Conservation (phyloP, 2,888 invertebrate species). For the Cinara cedri region DNA sequence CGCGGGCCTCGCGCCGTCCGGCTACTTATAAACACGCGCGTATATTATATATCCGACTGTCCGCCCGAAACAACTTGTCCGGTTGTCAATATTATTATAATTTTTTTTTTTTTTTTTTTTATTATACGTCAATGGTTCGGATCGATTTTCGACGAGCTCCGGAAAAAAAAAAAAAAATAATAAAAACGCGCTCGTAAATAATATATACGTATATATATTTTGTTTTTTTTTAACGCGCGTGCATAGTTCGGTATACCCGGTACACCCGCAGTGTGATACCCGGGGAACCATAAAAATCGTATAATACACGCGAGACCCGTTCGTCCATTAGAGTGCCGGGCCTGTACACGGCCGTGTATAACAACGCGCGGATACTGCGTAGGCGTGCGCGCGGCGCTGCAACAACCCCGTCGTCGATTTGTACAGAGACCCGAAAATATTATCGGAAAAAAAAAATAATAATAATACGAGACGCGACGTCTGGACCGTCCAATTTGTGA, state of each 20-base stretch:
- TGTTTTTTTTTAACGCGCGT: no score
- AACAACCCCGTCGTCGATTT: constrained; percentile 14
- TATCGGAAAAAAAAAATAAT: constrained; percentile 17
- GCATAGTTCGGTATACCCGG: neutral
- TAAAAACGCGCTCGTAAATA: neutral
- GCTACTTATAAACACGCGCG: constrained; percentile 7
- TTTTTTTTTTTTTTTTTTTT: no score
- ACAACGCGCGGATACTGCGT: neutral
- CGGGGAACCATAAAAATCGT: no score
- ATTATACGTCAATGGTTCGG: constrained; percentile 1
- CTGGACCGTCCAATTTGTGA: constrained; percentile 50
- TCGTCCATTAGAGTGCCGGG: constrained; percentile 43
- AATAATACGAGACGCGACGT: constrained; percentile 21
- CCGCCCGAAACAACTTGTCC: constrained; percentile 36
- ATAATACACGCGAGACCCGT: neutral
- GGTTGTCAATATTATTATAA: constrained; percentile 47
- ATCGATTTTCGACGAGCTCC: constrained; percentile 28
- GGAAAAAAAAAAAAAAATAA: neutral
- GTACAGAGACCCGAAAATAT: neutral
- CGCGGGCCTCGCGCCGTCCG: neutral
- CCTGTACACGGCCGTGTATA: no score
- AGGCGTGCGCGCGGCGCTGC: constrained; percentile 31
- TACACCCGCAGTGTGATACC: no score
- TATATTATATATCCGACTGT: neutral
- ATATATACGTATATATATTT: neutral